Percentiles rank a stretch among this genome's conserved stretches.
Conservation (phyloP, 2,113 vertebrate genomes). For the Neolamprologus modestus region DNA sequence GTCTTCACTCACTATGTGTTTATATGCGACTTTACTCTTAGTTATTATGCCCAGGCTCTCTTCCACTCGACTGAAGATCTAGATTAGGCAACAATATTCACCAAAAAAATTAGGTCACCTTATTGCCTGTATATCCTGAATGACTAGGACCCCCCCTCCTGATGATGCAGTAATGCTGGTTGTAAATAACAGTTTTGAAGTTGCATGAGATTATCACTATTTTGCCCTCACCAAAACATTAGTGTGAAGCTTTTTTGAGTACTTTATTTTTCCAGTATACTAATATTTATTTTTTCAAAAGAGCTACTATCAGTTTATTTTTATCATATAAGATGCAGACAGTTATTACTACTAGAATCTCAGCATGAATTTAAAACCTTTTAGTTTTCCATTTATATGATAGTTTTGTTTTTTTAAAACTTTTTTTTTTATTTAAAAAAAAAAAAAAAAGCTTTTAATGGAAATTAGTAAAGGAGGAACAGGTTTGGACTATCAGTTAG, state of each 20-base stretch:
- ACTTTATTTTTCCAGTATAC: not conserved
- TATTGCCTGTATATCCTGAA: not conserved
- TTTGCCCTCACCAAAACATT: not conserved
- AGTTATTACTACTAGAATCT: not conserved
- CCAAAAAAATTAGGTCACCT: not conserved
- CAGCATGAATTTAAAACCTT: not conserved
- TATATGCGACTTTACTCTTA: not conserved
- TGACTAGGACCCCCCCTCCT: not conserved
- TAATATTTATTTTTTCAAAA: not conserved
- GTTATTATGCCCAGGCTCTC: not conserved
- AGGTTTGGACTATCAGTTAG: not conserved
- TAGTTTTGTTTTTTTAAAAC: not conserved
- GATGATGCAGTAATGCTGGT: not conserved
- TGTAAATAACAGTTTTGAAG: not conserved
- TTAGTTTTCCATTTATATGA: not conserved
- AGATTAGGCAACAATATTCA: not conserved
- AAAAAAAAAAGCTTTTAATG: not conserved
- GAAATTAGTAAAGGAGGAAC: not conserved
- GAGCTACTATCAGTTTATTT: not conserved
- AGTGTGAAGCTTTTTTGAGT: not conserved
- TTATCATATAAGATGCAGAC: not conserved
- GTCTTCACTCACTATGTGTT: not conserved
- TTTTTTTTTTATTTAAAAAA: not conserved
- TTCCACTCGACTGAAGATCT: not conserved
- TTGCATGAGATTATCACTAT: not conserved